phyloP scores from a whole-genome alignment of 2,113 vertebrate genomes.

The Dermatemys mawii region DNA sequence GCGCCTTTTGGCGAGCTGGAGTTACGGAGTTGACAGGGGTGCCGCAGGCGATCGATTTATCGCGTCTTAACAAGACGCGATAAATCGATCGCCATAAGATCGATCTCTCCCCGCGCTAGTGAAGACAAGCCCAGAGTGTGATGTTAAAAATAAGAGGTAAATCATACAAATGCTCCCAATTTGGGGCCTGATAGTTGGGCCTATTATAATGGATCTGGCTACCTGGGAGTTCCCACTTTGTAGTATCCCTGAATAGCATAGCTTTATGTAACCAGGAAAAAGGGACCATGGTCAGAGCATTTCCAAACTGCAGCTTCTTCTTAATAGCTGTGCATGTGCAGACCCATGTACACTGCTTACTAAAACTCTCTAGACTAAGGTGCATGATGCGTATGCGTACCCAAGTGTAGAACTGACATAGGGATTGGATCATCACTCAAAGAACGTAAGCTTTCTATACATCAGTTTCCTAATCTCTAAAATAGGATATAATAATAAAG shows the following conservation, averaged over 20 bases:
- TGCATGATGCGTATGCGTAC: background rate
- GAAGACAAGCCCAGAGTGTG: too few species aligned
- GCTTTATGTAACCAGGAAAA: rapidly evolving
- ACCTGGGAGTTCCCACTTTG: background rate
- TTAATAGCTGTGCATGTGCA: background rate
- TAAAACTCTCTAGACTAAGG: background rate
- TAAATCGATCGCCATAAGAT: too few species aligned
- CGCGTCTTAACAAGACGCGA: too few species aligned
- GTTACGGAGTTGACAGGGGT: too few species aligned
- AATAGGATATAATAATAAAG: background rate
- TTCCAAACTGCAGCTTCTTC: background rate
- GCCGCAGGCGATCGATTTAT: too few species aligned
- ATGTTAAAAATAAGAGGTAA: background rate
- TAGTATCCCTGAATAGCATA: background rate
- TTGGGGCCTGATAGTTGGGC: background rate
- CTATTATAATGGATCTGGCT: background rate
- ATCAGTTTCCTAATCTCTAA: background rate
- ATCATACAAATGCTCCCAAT: background rate
- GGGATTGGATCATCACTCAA: background rate
- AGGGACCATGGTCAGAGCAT: background rate
- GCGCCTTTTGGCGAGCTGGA: too few species aligned
- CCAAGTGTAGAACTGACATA: background rate
- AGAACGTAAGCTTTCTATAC: background rate
- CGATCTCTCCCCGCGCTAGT: too few species aligned
- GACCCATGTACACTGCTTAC: background rate